A percentile compares a stretch with the other conserved stretches of the same genome.
Evolutionary conservation across 2,113 vertebrate genomes (phyloP).

Genomic region (Tautogolabrus adspersus): DNA sequence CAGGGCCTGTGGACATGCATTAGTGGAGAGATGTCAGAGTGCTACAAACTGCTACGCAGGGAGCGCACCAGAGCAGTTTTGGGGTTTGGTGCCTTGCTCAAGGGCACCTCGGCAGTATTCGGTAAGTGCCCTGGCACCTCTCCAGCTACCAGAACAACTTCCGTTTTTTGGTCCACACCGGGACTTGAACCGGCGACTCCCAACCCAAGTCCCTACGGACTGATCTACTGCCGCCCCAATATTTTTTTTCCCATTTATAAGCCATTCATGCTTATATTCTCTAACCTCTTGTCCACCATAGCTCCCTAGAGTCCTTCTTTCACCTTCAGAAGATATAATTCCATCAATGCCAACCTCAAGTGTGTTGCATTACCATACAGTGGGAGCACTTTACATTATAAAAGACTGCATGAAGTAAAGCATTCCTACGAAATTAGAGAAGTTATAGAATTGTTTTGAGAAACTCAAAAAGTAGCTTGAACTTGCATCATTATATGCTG

Average conservation of each 20-base stretch:
- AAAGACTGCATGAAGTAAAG: not conserved
- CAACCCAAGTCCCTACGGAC: no score
- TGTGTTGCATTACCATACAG: not conserved
- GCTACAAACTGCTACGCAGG: no score
- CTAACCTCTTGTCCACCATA: conserved; percentile 1
- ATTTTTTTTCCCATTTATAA: conserved; percentile 2
- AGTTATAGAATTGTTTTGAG: not conserved
- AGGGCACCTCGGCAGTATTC: no score
- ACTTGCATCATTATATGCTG: not conserved
- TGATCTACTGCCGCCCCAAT: no score
- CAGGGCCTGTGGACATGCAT: no score
- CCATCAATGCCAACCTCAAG: not conserved
- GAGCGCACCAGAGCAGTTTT: no score
- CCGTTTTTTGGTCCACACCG: no score
- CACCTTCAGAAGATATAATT: not conserved
- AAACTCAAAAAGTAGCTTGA: not conserved
- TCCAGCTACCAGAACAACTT: no score
- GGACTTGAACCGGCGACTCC: no score
- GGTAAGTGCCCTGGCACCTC: no score
- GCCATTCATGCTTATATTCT: conserved; percentile 1
- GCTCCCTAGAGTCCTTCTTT: not conserved
- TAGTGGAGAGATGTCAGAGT: no score
- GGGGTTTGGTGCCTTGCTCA: no score
- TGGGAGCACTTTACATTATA: not conserved
- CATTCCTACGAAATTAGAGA: not conserved